These are phyloP conservation scores for Thereva nobilitata DNA, from an alignment of 2,888 invertebrate species.

Conservation along the genomic window DNA sequence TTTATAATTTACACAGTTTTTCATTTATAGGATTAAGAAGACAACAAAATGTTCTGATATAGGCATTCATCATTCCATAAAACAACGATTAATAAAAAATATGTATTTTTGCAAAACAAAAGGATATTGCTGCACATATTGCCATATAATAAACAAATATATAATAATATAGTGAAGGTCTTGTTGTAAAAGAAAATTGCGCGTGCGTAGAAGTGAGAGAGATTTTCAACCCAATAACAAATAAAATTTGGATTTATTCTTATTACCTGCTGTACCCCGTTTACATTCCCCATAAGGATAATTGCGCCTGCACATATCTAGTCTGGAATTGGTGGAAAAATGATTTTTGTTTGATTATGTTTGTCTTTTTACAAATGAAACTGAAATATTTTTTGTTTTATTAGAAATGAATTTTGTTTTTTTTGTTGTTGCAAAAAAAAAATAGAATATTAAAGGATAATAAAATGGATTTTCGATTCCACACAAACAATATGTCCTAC, in stretches of 20 bases:
- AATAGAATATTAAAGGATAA: neutral
- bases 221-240: neutral
- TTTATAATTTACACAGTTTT: no score
- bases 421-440: no score
- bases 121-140: no score
- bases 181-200: conserved; percentile 18
- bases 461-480: conserved; percentile 27
- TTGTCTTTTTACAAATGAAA: neutral
- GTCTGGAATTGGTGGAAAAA: conserved; percentile 72
- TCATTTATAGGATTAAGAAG: no score
- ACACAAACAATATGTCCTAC: conserved; percentile 2
- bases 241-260: conserved; percentile 36
- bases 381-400: no score
- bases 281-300: conserved; percentile 94
- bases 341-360: conserved; percentile 8
- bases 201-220: conserved; percentile 14
- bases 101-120: no score
- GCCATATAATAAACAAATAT: no score
- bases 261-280: conserved; percentile 96
- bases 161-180: neutral
- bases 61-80: no score
- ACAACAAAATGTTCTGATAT: no score
- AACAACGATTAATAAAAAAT: no score
- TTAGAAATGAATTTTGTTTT: no score
- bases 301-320: conserved; percentile 98